A percentile compares a stretch with the other conserved stretches of the same genome.
Conservation (phyloP, 2,113 vertebrate genomes). For the Lucifuga dentata region DNA sequence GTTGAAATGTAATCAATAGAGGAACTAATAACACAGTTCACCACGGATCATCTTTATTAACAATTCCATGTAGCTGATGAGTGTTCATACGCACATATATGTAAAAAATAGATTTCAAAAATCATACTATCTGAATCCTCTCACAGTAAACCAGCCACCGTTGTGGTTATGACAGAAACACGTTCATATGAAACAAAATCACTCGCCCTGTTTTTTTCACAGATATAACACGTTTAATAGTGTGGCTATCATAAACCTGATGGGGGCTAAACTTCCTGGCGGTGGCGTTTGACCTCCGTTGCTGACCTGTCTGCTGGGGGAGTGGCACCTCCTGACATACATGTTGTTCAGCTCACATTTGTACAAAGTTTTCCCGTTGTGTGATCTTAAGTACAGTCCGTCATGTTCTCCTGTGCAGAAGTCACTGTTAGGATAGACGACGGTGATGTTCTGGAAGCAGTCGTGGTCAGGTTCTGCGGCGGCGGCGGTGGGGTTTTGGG, state of each 20-base stretch:
- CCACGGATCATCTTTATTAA: too few species aligned
- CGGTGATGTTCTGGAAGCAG: slow-evolving; percentile 50
- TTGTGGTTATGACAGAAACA: too few species aligned
- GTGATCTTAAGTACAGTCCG: slow-evolving; percentile 44
- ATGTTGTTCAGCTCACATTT: slow-evolving; percentile 46
- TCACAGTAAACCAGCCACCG: too few species aligned
- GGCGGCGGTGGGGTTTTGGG: neutral
- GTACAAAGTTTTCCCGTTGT: slow-evolving; percentile 29
- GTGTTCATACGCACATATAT: too few species aligned
- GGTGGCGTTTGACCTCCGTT: neutral
- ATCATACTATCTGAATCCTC: too few species aligned
- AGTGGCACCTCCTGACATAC: slow-evolving; percentile 54
- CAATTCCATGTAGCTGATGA: too few species aligned
- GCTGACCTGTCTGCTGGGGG: neutral
- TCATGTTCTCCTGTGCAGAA: slow-evolving; percentile 58
- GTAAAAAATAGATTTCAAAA: too few species aligned
- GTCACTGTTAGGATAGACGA: slow-evolving; percentile 18
- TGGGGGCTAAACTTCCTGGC: neutral
- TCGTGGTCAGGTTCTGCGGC: neutral
- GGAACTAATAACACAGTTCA: too few species aligned
- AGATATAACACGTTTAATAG: neutral
- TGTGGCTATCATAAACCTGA: neutral
- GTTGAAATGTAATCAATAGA: too few species aligned
- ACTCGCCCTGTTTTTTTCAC: neutral
- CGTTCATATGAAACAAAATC: too few species aligned